phyloP scores from a whole-genome alignment of 2,797 vertebrate genomes.

The Neoniphon sammara region DNA sequence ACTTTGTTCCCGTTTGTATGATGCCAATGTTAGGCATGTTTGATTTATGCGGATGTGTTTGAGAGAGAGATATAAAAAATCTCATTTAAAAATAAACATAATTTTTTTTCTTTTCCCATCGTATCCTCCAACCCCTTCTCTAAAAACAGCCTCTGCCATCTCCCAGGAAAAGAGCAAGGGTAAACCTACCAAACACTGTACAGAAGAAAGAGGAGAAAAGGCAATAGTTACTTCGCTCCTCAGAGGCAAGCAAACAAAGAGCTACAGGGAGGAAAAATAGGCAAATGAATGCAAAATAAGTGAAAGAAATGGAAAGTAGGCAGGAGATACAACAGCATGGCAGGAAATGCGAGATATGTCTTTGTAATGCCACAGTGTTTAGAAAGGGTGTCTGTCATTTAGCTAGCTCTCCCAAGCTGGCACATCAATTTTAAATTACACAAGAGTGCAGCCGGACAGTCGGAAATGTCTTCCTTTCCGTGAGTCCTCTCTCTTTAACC shows the following conservation, averaged over 20 bases:
- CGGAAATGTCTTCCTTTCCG: neutral
- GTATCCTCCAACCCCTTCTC: slow-evolving; percentile 53
- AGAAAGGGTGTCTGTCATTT: slow-evolving; percentile 23
- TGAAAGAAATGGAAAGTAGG: slow-evolving; percentile 46
- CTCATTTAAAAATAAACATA: slow-evolving; percentile 70
- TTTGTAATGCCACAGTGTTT: slow-evolving; percentile 8
- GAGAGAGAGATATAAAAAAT: slow-evolving; percentile 31
- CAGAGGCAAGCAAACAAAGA: slow-evolving; percentile 60
- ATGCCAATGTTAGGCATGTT: slow-evolving; percentile 66
- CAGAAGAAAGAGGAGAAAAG: slow-evolving; percentile 54
- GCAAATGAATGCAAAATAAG: slow-evolving; percentile 57
- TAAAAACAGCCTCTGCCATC: slow-evolving; percentile 66
- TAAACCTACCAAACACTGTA: slow-evolving; percentile 58
- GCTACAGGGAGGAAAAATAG: slow-evolving; percentile 50
- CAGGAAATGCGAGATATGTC: slow-evolving; percentile 29
- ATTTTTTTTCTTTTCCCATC: slow-evolving; percentile 49
- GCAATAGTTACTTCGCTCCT: slow-evolving; percentile 63
- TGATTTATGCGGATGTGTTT: slow-evolving; percentile 70
- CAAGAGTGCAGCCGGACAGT: slow-evolving; percentile 1
- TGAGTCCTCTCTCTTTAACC: neutral
- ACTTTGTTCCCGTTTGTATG: slow-evolving; percentile 58
- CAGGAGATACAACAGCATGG: slow-evolving; percentile 39
- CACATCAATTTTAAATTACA: neutral
- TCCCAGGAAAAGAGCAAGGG: slow-evolving; percentile 61
- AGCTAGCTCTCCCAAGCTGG: slow-evolving; percentile 13